Percentiles rank a stretch among this genome's conserved stretches.
Conservation (phyloP, 2,113 vertebrate species). For the Rhea pennata region DNA sequence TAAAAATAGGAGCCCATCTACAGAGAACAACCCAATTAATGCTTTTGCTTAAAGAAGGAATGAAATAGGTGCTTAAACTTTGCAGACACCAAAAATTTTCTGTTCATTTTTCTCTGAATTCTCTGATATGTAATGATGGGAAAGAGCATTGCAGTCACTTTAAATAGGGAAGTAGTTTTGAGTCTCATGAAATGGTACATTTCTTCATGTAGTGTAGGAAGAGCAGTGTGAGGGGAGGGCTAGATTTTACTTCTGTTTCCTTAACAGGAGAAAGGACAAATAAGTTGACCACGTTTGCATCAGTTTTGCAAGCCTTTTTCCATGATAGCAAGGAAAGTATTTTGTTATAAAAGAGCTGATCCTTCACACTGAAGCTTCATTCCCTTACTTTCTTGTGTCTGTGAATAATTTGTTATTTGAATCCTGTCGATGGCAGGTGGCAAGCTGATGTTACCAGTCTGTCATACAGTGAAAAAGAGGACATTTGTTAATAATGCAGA, state of each 20-base stretch:
- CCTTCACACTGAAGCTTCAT: not conserved
- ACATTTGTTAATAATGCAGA: constrained; percentile 32
- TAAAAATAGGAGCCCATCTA: not conserved
- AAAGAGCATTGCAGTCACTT: not conserved
- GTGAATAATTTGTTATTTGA: constrained; percentile 29
- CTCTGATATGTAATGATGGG: not conserved
- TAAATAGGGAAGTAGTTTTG: not conserved
- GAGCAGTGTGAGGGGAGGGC: not conserved
- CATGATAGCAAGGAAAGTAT: not conserved
- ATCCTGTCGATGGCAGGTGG: not conserved
- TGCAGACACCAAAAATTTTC: not conserved
- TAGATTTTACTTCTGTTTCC: not conserved
- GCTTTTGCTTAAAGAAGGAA: not conserved
- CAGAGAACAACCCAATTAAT: not conserved
- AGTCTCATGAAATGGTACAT: not conserved
- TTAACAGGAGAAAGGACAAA: not conserved
- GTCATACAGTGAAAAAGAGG: accelerated
- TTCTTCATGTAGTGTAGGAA: not conserved
- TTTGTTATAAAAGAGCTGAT: not conserved
- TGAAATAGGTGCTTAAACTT: not conserved
- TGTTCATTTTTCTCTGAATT: not conserved
- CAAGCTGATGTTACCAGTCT: not conserved
- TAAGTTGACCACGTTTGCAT: not conserved
- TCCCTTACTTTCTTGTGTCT: not conserved
- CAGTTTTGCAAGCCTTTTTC: not conserved